Evolutionary conservation across 2,113 vertebrate genomes (phyloP).

Genomic region (Entomyzon cyanotis): DNA sequence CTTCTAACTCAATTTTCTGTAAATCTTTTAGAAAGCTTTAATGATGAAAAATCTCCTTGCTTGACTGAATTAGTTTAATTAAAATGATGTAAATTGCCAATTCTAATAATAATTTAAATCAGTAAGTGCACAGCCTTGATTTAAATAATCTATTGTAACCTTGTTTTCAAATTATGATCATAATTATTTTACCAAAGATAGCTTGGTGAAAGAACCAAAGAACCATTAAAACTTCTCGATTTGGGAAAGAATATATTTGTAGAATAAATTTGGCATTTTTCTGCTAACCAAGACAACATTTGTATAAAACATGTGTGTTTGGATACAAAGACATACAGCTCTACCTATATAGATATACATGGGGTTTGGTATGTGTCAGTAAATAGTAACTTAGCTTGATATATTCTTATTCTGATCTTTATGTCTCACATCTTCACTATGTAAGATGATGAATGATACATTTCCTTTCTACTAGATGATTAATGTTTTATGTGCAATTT

Average conservation of each 20-base stretch:
- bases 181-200: slow-evolving; percentile 14
- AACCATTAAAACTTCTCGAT: not conserved
- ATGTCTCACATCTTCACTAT: not conserved
- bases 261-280: not conserved
- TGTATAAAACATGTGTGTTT: not conserved
- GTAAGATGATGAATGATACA: not conserved
- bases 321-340: not conserved
- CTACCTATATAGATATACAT: not conserved
- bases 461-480: slow-evolving; percentile 7
- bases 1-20: not conserved
- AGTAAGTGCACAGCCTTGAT: not conserved
- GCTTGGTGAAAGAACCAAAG: not conserved
- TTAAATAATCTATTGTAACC: slow-evolving; percentile 35
- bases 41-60: not conserved
- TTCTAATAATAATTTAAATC: slow-evolving; percentile 29
- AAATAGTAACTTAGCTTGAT: not conserved
- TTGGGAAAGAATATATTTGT: not conserved
- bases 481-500: slow-evolving; percentile 34
- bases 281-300: not conserved
- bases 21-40: not conserved
- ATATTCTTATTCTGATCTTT: not conserved
- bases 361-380: not conserved
- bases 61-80: slow-evolving; percentile 9
- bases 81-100: slow-evolving; percentile 7
- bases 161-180: not conserved